Conservation (phyloP, 2,113 vertebrate genomes). For the Sinocyclocheilus rhinocerous region DNA sequence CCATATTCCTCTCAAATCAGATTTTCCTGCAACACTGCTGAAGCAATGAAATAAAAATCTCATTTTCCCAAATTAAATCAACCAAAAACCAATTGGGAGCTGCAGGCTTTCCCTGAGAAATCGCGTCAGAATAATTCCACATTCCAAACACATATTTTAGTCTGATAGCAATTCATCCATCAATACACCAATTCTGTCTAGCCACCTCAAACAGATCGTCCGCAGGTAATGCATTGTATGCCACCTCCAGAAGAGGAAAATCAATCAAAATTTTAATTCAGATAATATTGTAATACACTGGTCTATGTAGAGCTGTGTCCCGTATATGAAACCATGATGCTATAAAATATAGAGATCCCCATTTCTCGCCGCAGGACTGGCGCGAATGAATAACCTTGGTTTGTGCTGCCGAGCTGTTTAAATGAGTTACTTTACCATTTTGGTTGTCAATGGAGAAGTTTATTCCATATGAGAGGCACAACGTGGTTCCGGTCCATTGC, state of each 20-base stretch:
- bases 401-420: conserved; percentile 38
- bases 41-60: conserved; percentile 65
- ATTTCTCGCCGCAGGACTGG: background rate
- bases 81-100: conserved; percentile 68
- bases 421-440: conserved; percentile 48
- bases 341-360: conserved; percentile 5
- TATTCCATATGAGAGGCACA: conserved; percentile 42
- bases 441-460: conserved; percentile 35
- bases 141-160: conserved; percentile 58
- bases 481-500: conserved; percentile 1
- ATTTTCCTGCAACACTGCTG: conserved; percentile 51
- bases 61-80: conserved; percentile 72
- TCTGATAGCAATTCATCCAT: conserved; percentile 65
- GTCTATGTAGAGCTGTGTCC: conserved; percentile 30
- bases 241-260: conserved; percentile 29
- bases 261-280: conserved; percentile 54
- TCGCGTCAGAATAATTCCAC: conserved; percentile 65
- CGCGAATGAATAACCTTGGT: conserved; percentile 20
- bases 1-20: conserved; percentile 54
- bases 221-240: conserved; percentile 43
- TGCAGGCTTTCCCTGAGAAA: conserved; percentile 52
- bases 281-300: conserved; percentile 43
- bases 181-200: conserved; percentile 56
- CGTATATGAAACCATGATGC: conserved; percentile 39
- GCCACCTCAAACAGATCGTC: conserved; percentile 43